A percentile compares a stretch with the other conserved stretches of the same genome.
Evolutionary conservation across 2,888 invertebrate genomes (phyloP).

Genomic region (Leucophora obtusa): DNA sequence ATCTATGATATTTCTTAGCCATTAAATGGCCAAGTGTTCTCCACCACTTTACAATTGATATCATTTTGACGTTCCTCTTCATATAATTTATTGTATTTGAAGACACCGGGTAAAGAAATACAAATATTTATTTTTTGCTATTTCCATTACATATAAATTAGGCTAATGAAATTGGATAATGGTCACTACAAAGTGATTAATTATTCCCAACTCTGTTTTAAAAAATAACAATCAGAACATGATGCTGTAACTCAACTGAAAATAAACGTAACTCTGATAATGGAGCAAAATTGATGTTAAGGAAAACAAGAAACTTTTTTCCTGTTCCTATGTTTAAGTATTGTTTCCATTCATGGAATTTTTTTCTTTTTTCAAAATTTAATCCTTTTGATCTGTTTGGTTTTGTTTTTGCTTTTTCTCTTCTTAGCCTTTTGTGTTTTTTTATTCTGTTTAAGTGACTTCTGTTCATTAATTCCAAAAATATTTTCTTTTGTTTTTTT

Average conservation of each 20-base stretch:
- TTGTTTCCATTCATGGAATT: constrained; percentile 27
- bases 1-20: no score
- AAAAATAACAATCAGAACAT: not conserved
- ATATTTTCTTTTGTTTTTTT: constrained; percentile 16
- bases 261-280: constrained; percentile 3
- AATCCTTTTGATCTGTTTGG: constrained; percentile 5
- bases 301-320: not conserved
- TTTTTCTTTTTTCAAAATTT: not conserved
- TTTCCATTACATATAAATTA: no score
- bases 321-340: constrained; percentile 34
- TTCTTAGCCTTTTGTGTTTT: not conserved
- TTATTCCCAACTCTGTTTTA: no score
- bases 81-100: no score
- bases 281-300: constrained; percentile 5
- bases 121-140: no score
- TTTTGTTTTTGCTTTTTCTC: not conserved
- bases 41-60: no score
- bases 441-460: constrained; percentile 14
- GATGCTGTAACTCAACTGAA: constrained; percentile 2
- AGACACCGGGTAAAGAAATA: no score
- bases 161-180: no score
- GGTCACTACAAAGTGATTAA: no score
- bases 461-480: constrained; percentile 41
- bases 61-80: no score
- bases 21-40: no score